These are phyloP conservation scores for Passer montanus DNA, from an alignment of 2,113 vertebrate genomes.

Conservation along the genomic window DNA sequence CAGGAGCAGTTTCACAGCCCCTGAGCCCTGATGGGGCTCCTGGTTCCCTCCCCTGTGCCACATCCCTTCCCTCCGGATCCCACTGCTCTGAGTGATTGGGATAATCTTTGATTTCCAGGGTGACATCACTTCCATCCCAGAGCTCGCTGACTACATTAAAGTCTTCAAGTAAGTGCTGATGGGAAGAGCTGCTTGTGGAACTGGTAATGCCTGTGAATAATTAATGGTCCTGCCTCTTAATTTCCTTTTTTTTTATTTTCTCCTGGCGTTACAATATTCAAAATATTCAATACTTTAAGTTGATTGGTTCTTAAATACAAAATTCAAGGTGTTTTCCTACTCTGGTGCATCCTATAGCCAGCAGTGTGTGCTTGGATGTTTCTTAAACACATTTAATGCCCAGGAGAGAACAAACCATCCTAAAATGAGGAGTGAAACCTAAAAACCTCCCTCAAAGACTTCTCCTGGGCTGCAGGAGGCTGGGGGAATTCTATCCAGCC, in stretches of 20 bases:
- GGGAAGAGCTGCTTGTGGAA: constrained; percentile 1
- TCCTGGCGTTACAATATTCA: neutral
- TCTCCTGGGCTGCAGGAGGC: neutral
- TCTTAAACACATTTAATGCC: neutral
- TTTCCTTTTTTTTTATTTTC: neutral
- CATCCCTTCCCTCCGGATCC: neutral
- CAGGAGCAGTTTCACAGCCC: neutral
- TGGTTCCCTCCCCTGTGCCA: rapidly evolving
- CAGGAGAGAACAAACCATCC: neutral
- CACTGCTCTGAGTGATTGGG: neutral
- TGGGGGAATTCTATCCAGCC: neutral
- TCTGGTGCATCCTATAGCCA: neutral
- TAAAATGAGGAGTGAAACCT: neutral
- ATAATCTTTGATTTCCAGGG: constrained; percentile 78
- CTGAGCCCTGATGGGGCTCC: rapidly evolving
- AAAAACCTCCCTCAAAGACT: neutral
- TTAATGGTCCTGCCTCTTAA: neutral
- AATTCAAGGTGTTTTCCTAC: neutral
- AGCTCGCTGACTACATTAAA: constrained; percentile 97
- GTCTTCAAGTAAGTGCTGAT: constrained; percentile 96
- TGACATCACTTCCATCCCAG: constrained; percentile 98
- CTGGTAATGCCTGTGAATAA: constrained; percentile 44
- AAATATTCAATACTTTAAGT: neutral
- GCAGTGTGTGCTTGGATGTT: neutral
- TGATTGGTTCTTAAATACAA: neutral